phyloP scores from a whole-genome alignment of 2,113 vertebrate genomes.

The Prionailurus bengalensis region DNA sequence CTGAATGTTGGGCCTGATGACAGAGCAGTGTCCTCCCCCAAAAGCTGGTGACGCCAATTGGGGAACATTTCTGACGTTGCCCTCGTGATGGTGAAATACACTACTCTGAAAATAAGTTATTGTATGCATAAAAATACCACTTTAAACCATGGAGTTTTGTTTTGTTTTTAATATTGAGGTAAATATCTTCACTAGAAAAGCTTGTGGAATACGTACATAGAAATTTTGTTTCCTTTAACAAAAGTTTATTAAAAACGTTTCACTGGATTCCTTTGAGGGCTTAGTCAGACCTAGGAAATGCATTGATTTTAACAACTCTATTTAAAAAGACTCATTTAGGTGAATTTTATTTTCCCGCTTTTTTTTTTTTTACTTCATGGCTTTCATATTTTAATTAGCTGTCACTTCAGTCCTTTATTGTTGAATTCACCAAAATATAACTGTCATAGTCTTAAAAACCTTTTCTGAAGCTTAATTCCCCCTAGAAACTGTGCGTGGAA shows the following conservation, averaged over 20 bases:
- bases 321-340: slow-evolving; percentile 56
- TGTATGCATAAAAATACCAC: background rate
- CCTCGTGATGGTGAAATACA: background rate
- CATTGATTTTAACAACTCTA: slow-evolving; percentile 52
- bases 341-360: slow-evolving; percentile 4
- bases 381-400: slow-evolving; percentile 73
- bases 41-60: background rate
- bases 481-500: background rate
- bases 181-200: slow-evolving; percentile 22
- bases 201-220: background rate
- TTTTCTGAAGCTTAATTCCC: slow-evolving; percentile 52
- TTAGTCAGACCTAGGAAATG: slow-evolving; percentile 14
- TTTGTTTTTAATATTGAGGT: background rate
- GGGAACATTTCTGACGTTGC: background rate
- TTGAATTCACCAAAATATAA: slow-evolving; percentile 51
- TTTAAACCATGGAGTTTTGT: background rate
- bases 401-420: slow-evolving; percentile 68
- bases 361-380: slow-evolving; percentile 45
- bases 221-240: slow-evolving; percentile 48
- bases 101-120: background rate
- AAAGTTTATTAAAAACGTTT: slow-evolving; percentile 37
- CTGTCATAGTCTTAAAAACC: slow-evolving; percentile 48
- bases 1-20: background rate
- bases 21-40: background rate
- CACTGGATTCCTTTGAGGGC: background rate